A percentile compares a stretch with the other conserved stretches of the same genome.
These are phyloP conservation scores for Furcifer pardalis DNA, from an alignment of 2,797 vertebrate species.

Conservation along the genomic window DNA sequence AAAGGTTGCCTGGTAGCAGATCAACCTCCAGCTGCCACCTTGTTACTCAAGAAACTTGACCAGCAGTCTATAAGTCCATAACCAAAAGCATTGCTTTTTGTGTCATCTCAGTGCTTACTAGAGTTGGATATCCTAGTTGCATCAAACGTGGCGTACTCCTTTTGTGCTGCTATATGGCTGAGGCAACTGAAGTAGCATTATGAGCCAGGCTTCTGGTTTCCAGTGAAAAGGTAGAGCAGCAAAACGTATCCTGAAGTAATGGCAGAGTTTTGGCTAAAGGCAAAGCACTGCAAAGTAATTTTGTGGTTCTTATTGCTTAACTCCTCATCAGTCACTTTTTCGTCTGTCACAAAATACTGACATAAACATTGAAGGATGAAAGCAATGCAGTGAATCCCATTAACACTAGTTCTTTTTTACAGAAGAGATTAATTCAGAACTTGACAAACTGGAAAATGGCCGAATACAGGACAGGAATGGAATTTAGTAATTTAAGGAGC, in stretches of 20 bases:
- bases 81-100: not conserved
- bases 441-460: too few species aligned
- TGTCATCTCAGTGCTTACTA: not conserved
- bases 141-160: not conserved
- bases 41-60: conserved; percentile 13
- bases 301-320: not conserved
- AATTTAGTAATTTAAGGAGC: not conserved
- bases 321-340: not conserved
- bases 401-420: conserved; percentile 1
- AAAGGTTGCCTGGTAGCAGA: conserved; percentile 50
- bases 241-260: not conserved
- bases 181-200: too few species aligned
- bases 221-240: not conserved
- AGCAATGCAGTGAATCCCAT: not conserved
- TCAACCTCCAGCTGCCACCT: conserved; percentile 28
- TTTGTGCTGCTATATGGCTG: not conserved
- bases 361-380: not conserved
- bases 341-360: not conserved
- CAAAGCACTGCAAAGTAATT: not conserved
- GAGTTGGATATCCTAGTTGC: not conserved
- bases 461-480: too few species aligned
- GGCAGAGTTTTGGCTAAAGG: not conserved
- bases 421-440: not conserved
- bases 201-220: not conserved
- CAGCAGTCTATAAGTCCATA: conserved; percentile 20